Base-by-base conservation (phyloP, 2,888 invertebrate species). In the Gibbula magus region DNA sequence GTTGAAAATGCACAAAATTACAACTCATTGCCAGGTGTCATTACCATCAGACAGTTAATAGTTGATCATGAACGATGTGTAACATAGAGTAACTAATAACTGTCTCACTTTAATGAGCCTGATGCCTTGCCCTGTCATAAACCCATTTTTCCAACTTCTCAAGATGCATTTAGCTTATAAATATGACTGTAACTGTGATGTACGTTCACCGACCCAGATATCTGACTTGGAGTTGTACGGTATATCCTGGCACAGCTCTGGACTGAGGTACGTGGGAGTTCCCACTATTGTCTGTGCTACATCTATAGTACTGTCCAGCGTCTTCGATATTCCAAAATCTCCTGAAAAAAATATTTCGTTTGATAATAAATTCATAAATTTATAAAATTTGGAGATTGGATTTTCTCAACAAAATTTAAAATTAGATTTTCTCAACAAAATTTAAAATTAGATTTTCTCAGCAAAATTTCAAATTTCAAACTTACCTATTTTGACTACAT, bases 281-380 rank as follows among this genome's bases (percentile, higher is more conserved):
- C 92, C 92, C 13, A 92, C 91, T 53, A 92, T 90, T 0, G 92
- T 92, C 78, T 89, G 90, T 7, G 92, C 91, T 22, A 91, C 85
- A 83, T 92, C 92, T 25, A 92, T 85, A 8, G 92, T 92, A 35
- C 85, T 87, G 78, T 91, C 91, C 77, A 92, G 84, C 13, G 89
- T 88, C 79, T 91, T 92, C n/a, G 91, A 90, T 10, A 92, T 92
- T 16, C 92, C 92, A 89, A 92, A 92, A 81, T 92, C 92, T 84
- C 92, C 91, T 92, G 82, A 0, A 86, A 79, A 51, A n/a, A n/a
- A n/a, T n/a, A n/a, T n/a, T n/a, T n/a, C n/a, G n/a, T n/a, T n/a
- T n/a, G n/a, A n/a, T 8, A 67, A 13, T 73, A 53, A 61, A n/a
- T 22, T 45, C 20, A 18, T n/a, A 25, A 35, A 29, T n/a, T n/a